Evolutionary conservation across 2,888 invertebrate species (phyloP).

Genomic region (Tetragonisca angustula): DNA sequence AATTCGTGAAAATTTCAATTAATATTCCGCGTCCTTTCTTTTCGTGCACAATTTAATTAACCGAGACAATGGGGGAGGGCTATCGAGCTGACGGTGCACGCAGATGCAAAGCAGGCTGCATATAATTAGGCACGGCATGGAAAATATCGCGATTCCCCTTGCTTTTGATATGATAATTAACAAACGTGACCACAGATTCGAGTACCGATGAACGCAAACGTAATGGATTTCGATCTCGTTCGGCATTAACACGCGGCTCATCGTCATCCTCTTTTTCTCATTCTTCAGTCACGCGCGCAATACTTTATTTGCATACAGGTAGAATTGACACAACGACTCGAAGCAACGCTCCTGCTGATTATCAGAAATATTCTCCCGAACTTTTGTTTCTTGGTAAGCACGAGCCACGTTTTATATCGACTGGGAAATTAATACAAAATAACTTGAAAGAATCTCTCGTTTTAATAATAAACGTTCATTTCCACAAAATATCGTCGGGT

Average conservation of each 20-base stretch:
- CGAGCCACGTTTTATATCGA: too few species aligned
- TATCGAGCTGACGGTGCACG: slow-evolving; percentile 22
- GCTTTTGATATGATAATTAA: slow-evolving; percentile 66
- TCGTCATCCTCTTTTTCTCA: slow-evolving; percentile 12
- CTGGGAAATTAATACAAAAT: neutral
- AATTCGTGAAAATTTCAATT: neutral
- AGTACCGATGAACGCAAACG: slow-evolving; percentile 10
- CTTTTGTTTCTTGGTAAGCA: too few species aligned
- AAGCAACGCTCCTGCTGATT: neutral
- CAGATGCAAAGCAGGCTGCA: slow-evolving; percentile 58
- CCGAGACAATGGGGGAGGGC: slow-evolving; percentile 14
- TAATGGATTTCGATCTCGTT: slow-evolving; percentile 34
- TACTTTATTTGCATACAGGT: slow-evolving; percentile 17
- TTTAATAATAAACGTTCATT: neutral
- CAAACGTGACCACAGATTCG: slow-evolving; percentile 38
- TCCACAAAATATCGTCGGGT: too few species aligned
- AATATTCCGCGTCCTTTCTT: slow-evolving; percentile 2
- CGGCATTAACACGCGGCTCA: neutral
- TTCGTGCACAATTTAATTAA: slow-evolving; percentile 27
- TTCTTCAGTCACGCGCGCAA: slow-evolving; percentile 37
- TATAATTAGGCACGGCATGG: slow-evolving; percentile 42
- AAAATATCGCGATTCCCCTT: slow-evolving; percentile 18
- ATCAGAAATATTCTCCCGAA: neutral
- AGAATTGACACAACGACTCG: neutral
- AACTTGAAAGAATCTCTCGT: too few species aligned